Evolutionary conservation across 1,140 invertebrate species (phyloP), one percentile per base, ranked within the genome.

Genomic region (Drosophila miranda): DNA sequence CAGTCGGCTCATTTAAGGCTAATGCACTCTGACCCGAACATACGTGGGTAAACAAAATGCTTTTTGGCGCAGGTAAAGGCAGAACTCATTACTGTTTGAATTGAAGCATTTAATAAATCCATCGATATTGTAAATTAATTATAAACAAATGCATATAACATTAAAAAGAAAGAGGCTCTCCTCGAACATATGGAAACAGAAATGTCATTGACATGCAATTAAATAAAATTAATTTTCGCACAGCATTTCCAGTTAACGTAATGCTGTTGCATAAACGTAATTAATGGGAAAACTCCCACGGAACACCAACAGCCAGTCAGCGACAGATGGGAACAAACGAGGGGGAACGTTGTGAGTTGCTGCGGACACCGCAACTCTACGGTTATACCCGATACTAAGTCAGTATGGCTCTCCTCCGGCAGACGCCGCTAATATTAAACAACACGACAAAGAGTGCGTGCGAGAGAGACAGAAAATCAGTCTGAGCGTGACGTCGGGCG

Each of bases 131-230:
- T 62, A 71, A 71, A 75, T 66, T 57, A 75, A 78, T 78, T 73
- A 42, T 59, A 43, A 82, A 56, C 19, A 53, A 74, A 42, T 42
- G 38, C 51, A 56, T 16, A 50, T 14, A 51, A 62, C 43, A 51
- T 9, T 16, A 14, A 19, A 53, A 19, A 59, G 46, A 34, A 16
- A 7, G 3, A 44, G 9, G 14, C 49, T 16, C 11, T 16, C 6
- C 55, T 42, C 50, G 64, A 28, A 50, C 72, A 84, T 68, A 70
- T 80, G 57, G 62, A 61, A 58, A 66, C 11, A 38, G 77, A 80
- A 60, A 75, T 80, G 73, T 64, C 67, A 71, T 81, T 86, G 82
- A 86, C 81, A 81, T 58, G 82, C 82, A 78, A 86, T 86, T 86
- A 86, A 87, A 76, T 84, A 59, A 74, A 84, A 80, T 86, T 69